These are phyloP conservation scores for Girardia tigrina DNA, from an alignment of 2,888 invertebrate species.

Conservation along the genomic window DNA sequence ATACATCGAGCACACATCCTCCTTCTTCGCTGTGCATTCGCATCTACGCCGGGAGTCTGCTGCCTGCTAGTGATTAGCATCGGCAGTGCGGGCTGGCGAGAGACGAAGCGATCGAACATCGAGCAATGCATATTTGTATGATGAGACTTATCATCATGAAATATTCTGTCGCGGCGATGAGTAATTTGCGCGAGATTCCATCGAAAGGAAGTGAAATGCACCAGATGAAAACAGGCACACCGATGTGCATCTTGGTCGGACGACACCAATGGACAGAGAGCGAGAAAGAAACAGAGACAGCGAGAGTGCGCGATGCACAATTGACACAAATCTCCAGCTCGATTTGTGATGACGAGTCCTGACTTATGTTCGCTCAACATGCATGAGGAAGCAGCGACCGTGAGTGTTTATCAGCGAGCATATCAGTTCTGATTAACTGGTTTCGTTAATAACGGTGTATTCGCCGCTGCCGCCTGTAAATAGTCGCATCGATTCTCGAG, in stretches of 20 bases:
- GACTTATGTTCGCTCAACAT: not conserved
- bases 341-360: not conserved
- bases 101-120: slow-evolving; percentile 20
- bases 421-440: not conserved
- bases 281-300: too few species aligned
- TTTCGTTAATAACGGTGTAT: not conserved
- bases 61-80: slow-evolving; percentile 1
- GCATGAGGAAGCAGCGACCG: not conserved
- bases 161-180: not conserved
- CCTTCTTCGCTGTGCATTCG: too few species aligned
- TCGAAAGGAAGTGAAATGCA: not conserved
- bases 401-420: not conserved
- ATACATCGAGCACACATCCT: not conserved
- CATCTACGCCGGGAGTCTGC: not conserved
- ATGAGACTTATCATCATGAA: not conserved
- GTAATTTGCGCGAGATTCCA: not conserved
- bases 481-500: too few species aligned
- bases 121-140: slow-evolving; percentile 17
- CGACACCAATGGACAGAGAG: too few species aligned
- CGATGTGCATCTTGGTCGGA: too few species aligned
- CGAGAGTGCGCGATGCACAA: too few species aligned
- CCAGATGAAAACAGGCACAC: not conserved
- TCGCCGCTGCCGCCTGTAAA: too few species aligned
- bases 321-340: not conserved
- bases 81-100: not conserved